These are phyloP conservation scores for Myiagra hebetior DNA, from an alignment of 2,113 vertebrate species.

Conservation along the genomic window DNA sequence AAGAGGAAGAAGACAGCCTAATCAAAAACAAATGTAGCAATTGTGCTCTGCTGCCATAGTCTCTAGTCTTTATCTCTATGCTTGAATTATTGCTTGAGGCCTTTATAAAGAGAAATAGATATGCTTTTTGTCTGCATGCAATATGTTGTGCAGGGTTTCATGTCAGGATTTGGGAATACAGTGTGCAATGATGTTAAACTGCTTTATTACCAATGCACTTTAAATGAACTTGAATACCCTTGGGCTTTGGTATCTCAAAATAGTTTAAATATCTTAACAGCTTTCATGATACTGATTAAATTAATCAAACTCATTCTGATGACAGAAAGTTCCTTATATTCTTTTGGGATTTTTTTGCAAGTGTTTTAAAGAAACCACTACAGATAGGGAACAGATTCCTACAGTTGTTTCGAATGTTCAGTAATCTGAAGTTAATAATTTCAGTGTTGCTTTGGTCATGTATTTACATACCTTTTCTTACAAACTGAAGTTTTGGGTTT, in stretches of 20 bases:
- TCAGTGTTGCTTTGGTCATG: not conserved
- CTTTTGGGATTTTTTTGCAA: not conserved
- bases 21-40: not conserved
- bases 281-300: constrained; percentile 3
- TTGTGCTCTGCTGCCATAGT: not conserved
- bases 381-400: not conserved
- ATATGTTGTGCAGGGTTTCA: not conserved
- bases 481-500: accelerated
- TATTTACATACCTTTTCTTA: not conserved
- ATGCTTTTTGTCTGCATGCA: not conserved
- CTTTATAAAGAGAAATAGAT: not conserved
- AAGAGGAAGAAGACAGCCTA: not conserved
- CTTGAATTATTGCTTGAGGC: not conserved
- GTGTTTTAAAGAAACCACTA: not conserved
- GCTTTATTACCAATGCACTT: constrained; percentile 17
- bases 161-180: not conserved
- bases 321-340: not conserved
- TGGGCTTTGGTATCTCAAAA: not conserved
- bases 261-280: not conserved
- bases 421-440: not conserved
- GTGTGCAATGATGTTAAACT: not conserved
- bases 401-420: not conserved
- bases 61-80: not conserved
- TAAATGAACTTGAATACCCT: constrained; percentile 18
- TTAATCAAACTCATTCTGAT: constrained; percentile 2